Percentiles rank a stretch among this genome's conserved stretches.
Conservation (phyloP, 2,113 vertebrate species). For the Cavia porcellus region DNA sequence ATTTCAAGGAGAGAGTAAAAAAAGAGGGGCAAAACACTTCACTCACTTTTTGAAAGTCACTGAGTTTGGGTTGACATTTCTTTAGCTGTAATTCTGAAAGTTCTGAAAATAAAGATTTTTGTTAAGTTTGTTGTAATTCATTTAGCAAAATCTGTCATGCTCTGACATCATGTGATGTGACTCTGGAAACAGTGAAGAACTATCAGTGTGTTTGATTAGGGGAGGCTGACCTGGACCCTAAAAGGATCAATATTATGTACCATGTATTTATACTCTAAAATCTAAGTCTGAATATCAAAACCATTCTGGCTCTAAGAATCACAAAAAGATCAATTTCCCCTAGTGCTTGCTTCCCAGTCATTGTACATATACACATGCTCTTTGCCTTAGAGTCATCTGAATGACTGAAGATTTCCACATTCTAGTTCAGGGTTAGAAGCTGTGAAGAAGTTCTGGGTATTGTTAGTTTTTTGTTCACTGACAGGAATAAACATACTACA, state of each 20-base stretch:
- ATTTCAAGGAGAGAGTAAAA: constrained; percentile 30
- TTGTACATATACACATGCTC: background rate
- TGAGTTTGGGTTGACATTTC: background rate
- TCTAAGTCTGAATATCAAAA: background rate
- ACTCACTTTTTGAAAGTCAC: background rate
- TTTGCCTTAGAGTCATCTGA: background rate
- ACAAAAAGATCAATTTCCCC: background rate
- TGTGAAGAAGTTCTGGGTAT: background rate
- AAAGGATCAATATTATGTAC: background rate
- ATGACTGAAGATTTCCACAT: background rate
- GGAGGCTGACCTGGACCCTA: background rate
- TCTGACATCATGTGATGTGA: background rate
- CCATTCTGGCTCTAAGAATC: background rate
- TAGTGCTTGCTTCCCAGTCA: background rate
- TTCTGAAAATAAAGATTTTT: constrained; percentile 24
- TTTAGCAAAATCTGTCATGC: background rate
- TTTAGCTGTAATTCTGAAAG: background rate
- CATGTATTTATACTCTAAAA: background rate
- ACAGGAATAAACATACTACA: constrained; percentile 27
- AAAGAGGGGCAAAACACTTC: background rate
- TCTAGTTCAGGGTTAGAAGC: background rate
- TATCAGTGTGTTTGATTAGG: background rate
- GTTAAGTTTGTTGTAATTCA: background rate
- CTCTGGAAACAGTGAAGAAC: background rate
- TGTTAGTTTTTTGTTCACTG: background rate